Evolutionary conservation across 2,888 invertebrate species (phyloP).

Genomic region (Tachina fera): DNA sequence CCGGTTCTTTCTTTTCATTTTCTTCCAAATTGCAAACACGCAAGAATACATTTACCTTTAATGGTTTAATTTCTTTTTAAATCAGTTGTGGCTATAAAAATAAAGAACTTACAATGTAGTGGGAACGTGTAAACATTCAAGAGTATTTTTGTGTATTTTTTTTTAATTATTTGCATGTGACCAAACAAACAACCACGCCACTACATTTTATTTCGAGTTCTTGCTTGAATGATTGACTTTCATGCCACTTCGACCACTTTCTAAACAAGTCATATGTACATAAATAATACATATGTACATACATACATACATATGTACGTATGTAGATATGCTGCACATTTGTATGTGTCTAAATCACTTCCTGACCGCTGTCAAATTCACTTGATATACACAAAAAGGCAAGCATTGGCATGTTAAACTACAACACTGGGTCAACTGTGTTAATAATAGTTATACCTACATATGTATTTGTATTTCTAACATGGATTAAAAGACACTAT

Average conservation of each 20-base stretch:
- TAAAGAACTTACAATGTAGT: constrained; percentile 20
- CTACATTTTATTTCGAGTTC: constrained; percentile 22
- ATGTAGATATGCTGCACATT: neutral
- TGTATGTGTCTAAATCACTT: constrained; percentile 60
- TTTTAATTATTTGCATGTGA: constrained; percentile 30
- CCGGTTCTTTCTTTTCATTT: constrained; percentile 14
- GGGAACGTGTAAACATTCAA: constrained; percentile 3
- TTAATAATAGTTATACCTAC: constrained; percentile 5
- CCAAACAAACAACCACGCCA: constrained; percentile 22
- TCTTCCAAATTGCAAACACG: constrained; percentile 31
- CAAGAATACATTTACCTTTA: constrained; percentile 34
- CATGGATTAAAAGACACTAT: neutral
- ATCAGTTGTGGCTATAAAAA: constrained; percentile 21
- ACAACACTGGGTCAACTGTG: constrained; percentile 56
- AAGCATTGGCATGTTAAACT: constrained; percentile 31
- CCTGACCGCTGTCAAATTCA: constrained; percentile 61
- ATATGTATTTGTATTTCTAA: constrained; percentile 1
- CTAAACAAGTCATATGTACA: constrained; percentile 60
- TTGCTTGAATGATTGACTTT: constrained; percentile 37
- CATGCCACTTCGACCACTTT: constrained; percentile 62
- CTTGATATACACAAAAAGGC: constrained; percentile 18
- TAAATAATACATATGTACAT: neutral
- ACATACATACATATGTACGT: neutral
- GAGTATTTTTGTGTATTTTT: neutral
- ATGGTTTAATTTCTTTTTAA: constrained; percentile 40